Conservation (phyloP, 2,797 vertebrate genomes). For the Megaceryle alcyon region DNA sequence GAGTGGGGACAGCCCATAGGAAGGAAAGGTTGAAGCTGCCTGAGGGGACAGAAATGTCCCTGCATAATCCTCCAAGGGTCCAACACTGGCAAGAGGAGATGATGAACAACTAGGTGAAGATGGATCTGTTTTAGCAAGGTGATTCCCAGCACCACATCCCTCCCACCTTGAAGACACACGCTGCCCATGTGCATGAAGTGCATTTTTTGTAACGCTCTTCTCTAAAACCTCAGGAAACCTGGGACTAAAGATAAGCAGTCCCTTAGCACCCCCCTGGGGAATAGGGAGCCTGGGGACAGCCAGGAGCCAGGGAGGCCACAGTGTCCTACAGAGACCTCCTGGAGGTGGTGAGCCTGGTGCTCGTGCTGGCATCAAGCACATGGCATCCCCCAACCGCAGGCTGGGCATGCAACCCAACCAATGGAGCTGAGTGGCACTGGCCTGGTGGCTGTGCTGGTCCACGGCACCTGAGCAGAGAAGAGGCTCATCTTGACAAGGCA, state of each 20-base stretch:
- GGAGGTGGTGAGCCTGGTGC: neutral
- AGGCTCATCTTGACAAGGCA: neutral
- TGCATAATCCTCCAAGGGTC: no score
- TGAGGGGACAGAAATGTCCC: neutral
- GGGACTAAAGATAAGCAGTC: neutral
- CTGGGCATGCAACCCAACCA: neutral
- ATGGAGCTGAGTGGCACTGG: neutral
- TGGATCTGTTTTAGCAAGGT: neutral
- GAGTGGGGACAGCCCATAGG: neutral
- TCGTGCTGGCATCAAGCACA: rapidly evolving
- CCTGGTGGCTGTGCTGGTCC: rapidly evolving
- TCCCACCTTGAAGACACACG: neutral
- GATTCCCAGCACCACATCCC: neutral
- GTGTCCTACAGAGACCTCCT: neutral
- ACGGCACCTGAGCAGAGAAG: rapidly evolving
- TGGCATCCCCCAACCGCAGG: neutral
- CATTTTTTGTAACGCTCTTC: neutral
- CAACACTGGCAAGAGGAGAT: neutral
- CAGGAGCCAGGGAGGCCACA: neutral
- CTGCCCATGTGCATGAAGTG: neutral
- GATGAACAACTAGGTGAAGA: neutral
- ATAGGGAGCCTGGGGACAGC: neutral
- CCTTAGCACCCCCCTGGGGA: neutral
- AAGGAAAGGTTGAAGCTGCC: neutral
- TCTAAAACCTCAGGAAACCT: neutral